phyloP scores from a whole-genome alignment of 2,797 vertebrate genomes.

The Martes flavigula region DNA sequence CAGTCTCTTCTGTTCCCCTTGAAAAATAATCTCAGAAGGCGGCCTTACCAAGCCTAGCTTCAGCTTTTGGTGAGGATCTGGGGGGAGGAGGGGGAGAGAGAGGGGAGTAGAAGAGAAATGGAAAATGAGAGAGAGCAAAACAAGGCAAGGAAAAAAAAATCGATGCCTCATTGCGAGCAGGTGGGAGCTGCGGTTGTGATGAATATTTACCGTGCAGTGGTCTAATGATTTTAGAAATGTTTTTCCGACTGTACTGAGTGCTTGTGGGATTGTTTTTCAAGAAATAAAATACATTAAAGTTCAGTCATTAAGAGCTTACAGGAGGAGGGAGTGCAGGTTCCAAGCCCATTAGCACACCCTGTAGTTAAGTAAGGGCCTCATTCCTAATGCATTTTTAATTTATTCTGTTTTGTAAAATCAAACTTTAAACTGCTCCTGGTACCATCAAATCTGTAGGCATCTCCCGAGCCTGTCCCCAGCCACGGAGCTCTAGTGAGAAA shows the following conservation, averaged over 20 bases:
- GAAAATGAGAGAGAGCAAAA: slow-evolving; percentile 56
- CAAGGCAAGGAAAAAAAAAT: slow-evolving; percentile 69
- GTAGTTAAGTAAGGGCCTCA: slow-evolving; percentile 70
- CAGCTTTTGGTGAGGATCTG: background rate
- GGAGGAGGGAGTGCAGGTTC: slow-evolving; percentile 60
- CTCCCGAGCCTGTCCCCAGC: background rate
- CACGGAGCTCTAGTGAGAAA: background rate
- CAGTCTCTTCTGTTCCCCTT: background rate
- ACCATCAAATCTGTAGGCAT: slow-evolving; percentile 48
- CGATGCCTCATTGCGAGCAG: slow-evolving; percentile 75
- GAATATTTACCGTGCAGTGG: slow-evolving; percentile 79
- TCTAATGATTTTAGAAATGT: slow-evolving; percentile 78
- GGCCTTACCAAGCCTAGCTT: background rate
- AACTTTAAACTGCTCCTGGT: slow-evolving; percentile 67
- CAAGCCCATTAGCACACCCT: slow-evolving; percentile 71
- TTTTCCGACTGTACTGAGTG: slow-evolving; percentile 70
- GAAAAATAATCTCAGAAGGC: background rate
- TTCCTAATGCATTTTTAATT: slow-evolving; percentile 74
- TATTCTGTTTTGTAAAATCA: slow-evolving; percentile 74
- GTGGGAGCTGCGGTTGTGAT: slow-evolving; percentile 75
- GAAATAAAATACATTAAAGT: slow-evolving; percentile 83
- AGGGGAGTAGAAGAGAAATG: slow-evolving; percentile 43
- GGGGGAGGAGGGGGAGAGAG: background rate
- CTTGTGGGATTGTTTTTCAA: slow-evolving; percentile 81
- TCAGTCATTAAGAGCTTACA: slow-evolving; percentile 79